Conservation (phyloP, 2,113 vertebrate species). For the Hemiscyllium ocellatum region DNA sequence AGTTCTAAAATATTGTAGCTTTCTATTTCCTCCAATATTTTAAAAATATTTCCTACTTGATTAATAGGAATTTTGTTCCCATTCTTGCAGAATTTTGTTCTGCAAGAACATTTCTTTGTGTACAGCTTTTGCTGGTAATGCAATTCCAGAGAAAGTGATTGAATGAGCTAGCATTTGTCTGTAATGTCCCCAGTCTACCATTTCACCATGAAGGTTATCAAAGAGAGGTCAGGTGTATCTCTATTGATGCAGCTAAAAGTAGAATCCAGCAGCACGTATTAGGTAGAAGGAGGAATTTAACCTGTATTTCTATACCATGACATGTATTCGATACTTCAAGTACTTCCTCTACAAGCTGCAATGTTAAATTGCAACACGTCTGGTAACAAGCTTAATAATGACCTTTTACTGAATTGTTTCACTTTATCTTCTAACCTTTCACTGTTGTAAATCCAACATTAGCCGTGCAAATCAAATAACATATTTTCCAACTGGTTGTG, state of each 20-base stretch:
- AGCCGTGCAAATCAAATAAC: background rate
- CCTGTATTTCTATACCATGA: background rate
- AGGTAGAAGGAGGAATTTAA: background rate
- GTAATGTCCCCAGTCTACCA: background rate
- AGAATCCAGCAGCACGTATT: background rate
- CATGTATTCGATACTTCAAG: background rate
- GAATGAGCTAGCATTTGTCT: background rate
- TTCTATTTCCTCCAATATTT: background rate
- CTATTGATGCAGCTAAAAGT: background rate
- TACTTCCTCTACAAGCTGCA: too few species aligned
- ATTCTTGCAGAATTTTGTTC: background rate
- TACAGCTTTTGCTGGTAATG: background rate
- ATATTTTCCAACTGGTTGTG: background rate
- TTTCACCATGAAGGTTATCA: background rate
- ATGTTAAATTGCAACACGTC: background rate
- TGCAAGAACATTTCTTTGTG: background rate
- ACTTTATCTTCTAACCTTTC: background rate
- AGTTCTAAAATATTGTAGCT: background rate
- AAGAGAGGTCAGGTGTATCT: background rate
- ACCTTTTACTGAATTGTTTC: background rate
- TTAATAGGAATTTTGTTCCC: background rate
- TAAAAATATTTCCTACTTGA: background rate
- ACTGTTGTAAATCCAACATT: slow-evolving; percentile 4
- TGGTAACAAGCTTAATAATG: background rate
- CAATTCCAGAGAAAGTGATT: background rate